These are phyloP conservation scores for Lepus americanus DNA, from an alignment of 2,113 vertebrate genomes.

Conservation along the genomic window DNA sequence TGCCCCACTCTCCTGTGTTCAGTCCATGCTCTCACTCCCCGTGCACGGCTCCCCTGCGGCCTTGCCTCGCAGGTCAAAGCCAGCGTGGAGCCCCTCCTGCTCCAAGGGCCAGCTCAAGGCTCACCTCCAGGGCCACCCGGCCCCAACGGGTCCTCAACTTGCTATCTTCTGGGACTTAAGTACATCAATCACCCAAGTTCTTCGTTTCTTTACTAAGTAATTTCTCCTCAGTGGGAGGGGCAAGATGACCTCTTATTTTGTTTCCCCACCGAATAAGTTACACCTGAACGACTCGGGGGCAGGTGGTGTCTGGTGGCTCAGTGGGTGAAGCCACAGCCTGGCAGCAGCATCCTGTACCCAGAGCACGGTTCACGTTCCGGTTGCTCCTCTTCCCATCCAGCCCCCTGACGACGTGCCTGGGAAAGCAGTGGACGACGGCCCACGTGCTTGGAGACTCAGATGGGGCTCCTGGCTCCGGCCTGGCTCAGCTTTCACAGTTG, in stretches of 20 bases:
- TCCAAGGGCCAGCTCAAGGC: neutral
- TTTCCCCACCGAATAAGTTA: neutral
- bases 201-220: neutral
- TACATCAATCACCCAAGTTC: neutral
- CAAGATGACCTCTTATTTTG: neutral
- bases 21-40: neutral
- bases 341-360: no score
- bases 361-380: no score
- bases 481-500: no score
- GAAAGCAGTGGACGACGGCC: no score
- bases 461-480: no score
- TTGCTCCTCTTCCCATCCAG: no score
- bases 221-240: neutral
- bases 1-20: neutral
- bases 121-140: neutral
- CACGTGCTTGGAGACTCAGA: no score
- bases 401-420: no score
- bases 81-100: no score
- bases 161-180: neutral
- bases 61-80: neutral
- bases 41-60: neutral
- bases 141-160: neutral
- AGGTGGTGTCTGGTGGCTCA: no score
- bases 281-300: no score
- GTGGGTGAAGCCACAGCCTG: no score